phyloP scores from a whole-genome alignment of 2,797 vertebrate genomes.

The Sparidentex hasta region DNA sequence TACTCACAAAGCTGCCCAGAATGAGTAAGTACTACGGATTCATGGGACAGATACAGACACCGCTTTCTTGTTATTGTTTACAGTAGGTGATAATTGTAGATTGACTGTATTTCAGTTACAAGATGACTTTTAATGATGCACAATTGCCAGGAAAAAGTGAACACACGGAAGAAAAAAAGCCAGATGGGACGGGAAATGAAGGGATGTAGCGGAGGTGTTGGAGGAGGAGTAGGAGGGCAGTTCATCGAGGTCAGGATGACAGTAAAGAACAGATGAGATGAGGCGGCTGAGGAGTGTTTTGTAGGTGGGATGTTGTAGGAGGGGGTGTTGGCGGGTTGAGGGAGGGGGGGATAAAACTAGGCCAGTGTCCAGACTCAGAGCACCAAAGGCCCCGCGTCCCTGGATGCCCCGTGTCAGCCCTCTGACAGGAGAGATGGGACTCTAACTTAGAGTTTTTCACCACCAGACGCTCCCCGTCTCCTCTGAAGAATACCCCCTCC shows the following conservation, averaged over 20 bases:
- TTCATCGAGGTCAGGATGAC: constrained; percentile 82
- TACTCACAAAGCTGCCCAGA: neutral
- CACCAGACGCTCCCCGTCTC: constrained; percentile 77
- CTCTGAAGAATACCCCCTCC: constrained; percentile 83
- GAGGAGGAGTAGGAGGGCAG: constrained; percentile 52
- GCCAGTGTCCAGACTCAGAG: constrained; percentile 86
- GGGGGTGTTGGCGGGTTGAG: constrained; percentile 9
- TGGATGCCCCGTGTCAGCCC: constrained; percentile 83
- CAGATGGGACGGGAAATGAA: constrained; percentile 16
- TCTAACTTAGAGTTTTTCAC: constrained; percentile 83
- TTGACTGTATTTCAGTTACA: neutral
- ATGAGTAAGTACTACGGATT: neutral
- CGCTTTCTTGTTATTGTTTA: constrained; percentile 1
- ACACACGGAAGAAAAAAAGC: constrained; percentile 13
- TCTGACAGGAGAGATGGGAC: constrained; percentile 88
- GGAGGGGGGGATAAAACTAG: constrained; percentile 79
- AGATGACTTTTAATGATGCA: constrained; percentile 2
- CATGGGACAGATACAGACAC: neutral
- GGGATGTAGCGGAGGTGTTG: constrained; percentile 34
- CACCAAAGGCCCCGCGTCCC: constrained; percentile 83
- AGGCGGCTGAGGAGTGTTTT: constrained; percentile 77
- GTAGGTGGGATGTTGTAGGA: constrained; percentile 77
- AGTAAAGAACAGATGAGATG: constrained; percentile 83
- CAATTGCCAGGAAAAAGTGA: constrained; percentile 14
- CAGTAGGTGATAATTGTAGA: neutral